These are phyloP conservation scores for Hydrophis major DNA, from an alignment of 2,797 vertebrate genomes.

Conservation along the genomic window DNA sequence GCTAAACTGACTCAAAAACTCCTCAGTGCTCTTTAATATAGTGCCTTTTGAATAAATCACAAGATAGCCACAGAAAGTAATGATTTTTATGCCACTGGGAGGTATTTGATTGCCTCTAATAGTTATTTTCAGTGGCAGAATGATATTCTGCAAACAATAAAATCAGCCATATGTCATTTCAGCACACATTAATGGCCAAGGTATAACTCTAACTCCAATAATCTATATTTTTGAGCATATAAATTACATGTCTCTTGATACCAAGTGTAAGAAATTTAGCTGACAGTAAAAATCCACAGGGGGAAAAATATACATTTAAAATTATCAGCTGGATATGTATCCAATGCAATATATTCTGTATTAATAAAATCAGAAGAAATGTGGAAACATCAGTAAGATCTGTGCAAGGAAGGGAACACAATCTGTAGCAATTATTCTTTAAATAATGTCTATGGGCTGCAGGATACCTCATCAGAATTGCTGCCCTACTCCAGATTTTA, in stretches of 20 bases:
- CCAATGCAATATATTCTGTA: slow-evolving; percentile 51
- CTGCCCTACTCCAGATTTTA: neutral
- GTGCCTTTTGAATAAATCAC: slow-evolving; percentile 64
- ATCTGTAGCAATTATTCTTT: slow-evolving; percentile 50
- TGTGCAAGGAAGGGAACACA: slow-evolving; percentile 36
- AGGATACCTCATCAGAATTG: slow-evolving; percentile 28
- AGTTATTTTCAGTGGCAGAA: slow-evolving; percentile 57
- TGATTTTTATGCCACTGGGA: slow-evolving; percentile 40
- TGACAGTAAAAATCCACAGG: slow-evolving; percentile 51
- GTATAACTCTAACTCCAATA: slow-evolving; percentile 52
- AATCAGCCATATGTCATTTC: slow-evolving; percentile 56
- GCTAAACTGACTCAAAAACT: slow-evolving; percentile 60
- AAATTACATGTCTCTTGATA: slow-evolving; percentile 50
- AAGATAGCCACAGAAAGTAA: slow-evolving; percentile 48
- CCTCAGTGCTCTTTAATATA: slow-evolving; percentile 34
- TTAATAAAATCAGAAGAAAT: slow-evolving; percentile 50
- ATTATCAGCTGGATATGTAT: slow-evolving; percentile 58
- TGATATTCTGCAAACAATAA: slow-evolving; percentile 61
- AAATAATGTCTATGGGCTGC: slow-evolving; percentile 47
- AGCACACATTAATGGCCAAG: slow-evolving; percentile 53
- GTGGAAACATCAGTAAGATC: slow-evolving; percentile 41
- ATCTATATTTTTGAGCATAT: slow-evolving; percentile 48
- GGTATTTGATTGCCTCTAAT: slow-evolving; percentile 58
- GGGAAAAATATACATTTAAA: slow-evolving; percentile 48
- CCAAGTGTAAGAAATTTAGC: slow-evolving; percentile 46